Percentiles rank a stretch among this genome's conserved stretches.
Evolutionary conservation across 2,888 invertebrate species (phyloP).

Genomic region (Anthophora plumipes): DNA sequence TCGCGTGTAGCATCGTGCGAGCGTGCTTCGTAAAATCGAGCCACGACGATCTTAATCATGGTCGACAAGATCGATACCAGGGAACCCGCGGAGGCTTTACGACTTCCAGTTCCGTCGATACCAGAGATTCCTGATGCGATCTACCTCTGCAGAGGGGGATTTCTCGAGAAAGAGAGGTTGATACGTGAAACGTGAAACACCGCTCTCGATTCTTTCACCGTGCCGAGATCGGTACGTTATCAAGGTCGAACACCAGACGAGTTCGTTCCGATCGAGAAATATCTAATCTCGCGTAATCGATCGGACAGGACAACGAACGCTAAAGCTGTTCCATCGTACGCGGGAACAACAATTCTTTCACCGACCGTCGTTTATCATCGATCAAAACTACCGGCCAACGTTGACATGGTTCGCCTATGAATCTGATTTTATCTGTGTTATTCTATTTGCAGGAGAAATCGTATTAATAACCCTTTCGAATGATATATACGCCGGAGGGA

Average conservation of each 20-base stretch:
- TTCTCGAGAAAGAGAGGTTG: slow-evolving; percentile 1
- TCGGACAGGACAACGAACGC: slow-evolving; percentile 11
- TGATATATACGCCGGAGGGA: not conserved
- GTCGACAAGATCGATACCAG: slow-evolving; percentile 60
- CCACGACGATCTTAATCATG: slow-evolving; percentile 66
- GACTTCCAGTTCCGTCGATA: slow-evolving; percentile 46
- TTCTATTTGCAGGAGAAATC: too few relatives aligned
- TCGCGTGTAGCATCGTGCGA: slow-evolving; percentile 32
- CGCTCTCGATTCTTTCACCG: too few relatives aligned
- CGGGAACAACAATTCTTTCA: slow-evolving; percentile 32
- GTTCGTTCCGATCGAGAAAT: slow-evolving; percentile 8
- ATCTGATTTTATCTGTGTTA: not conserved
- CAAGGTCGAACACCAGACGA: slow-evolving; percentile 36
- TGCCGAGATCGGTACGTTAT: slow-evolving; percentile 5
- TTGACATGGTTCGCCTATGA: not conserved
- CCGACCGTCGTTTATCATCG: slow-evolving; percentile 34
- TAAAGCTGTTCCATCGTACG: slow-evolving; percentile 34
- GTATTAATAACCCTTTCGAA: too few relatives aligned
- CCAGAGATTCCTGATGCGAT: slow-evolving; percentile 34
- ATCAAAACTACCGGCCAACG: slow-evolving; percentile 9
- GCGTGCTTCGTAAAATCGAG: slow-evolving; percentile 47
- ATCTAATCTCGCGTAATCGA: slow-evolving; percentile 32
- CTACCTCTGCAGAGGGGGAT: slow-evolving; percentile 8
- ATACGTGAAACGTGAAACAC: not conserved
- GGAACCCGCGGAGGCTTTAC: slow-evolving; percentile 56